Base-by-base conservation (phyloP, 2,888 invertebrate genomes). In the Epirrhoe tristata region DNA sequence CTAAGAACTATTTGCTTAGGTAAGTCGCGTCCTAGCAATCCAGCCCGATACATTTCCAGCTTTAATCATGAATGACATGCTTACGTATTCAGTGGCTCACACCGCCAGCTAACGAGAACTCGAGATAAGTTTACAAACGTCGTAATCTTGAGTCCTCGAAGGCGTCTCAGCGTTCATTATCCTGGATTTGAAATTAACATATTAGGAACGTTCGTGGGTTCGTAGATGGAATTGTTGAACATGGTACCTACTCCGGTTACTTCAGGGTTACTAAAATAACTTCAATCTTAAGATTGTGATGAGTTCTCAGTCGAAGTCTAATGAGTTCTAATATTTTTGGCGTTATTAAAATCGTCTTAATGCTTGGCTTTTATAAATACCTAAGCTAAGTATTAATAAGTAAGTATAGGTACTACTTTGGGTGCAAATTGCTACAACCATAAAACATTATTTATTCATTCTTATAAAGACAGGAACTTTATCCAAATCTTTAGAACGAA, bases 41-140 rank as follows among this genome's bases (percentile, higher is more conserved):
- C 14, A 8, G 8, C 16, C 54, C 68, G 58, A 68, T 64, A 64
- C 63, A 61, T 58, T 67, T 58, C 58, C 64, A 64, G 64, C 64
- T 65, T 61, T 68, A 64, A 89, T 90, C 88, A 88, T 89, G 90
- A 91, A 89, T 90, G 89, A 88, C 88, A 82, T 83, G 88, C 84
- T 92, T 92, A 87, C 84, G 91, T 91, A 93, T 93, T 92, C 92
- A 90, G 84, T 77, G 86, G 86, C 86, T 87, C 84, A 80, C 84
- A 81, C 84, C 81, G 82, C 81, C 84, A 81, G 86, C 89, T 92
- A 93, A 92, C 91, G 89, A 92, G 91, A 86, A 86, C 81, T 87
- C 90, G 87, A 88, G 91, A 91, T 91, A 90, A 91, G 89, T 91
- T 90, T 90, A 89, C 90, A 86, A 91, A 91, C 88, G 89, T 87